phyloP scores from a whole-genome alignment of 2,888 invertebrate genomes.

The Sarcophaga carnaria region DNA sequence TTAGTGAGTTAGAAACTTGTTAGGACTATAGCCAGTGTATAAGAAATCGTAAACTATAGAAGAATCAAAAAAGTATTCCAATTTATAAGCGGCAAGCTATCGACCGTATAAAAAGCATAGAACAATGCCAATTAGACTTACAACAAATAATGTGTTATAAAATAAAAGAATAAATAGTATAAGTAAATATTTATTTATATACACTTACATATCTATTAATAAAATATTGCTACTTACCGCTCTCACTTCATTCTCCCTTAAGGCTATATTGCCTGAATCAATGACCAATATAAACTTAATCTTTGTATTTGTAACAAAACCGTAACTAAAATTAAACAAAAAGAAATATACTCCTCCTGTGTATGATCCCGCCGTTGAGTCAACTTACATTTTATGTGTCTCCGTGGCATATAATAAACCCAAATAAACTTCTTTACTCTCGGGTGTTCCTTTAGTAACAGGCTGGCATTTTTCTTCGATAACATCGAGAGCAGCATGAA shows the following conservation, averaged over 20 bases:
- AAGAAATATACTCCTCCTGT: background rate
- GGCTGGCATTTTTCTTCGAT: slow-evolving; percentile 82
- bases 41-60: no score
- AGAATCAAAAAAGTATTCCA: no score
- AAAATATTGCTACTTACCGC: slow-evolving; percentile 84
- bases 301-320: slow-evolving; percentile 98
- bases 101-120: no score
- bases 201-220: background rate
- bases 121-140: no score
- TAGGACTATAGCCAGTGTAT: no score
- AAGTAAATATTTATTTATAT: background rate
- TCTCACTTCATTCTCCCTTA: slow-evolving; percentile 96
- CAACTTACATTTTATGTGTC: slow-evolving; percentile 94
- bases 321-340: slow-evolving; percentile 85
- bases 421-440: slow-evolving; percentile 93
- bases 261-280: slow-evolving; percentile 92
- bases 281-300: slow-evolving; percentile 96
- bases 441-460: slow-evolving; percentile 86
- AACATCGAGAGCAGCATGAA: slow-evolving; percentile 88
- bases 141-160: no score
- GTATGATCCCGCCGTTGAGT: background rate
- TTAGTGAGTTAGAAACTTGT: no score
- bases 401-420: slow-evolving; percentile 96
- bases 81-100: no score
- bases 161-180: no score